Percentiles rank a stretch among this genome's conserved stretches.
phyloP scores from a whole-genome alignment of 1,140 invertebrate species.

The Lamellibrachia luymesi region DNA sequence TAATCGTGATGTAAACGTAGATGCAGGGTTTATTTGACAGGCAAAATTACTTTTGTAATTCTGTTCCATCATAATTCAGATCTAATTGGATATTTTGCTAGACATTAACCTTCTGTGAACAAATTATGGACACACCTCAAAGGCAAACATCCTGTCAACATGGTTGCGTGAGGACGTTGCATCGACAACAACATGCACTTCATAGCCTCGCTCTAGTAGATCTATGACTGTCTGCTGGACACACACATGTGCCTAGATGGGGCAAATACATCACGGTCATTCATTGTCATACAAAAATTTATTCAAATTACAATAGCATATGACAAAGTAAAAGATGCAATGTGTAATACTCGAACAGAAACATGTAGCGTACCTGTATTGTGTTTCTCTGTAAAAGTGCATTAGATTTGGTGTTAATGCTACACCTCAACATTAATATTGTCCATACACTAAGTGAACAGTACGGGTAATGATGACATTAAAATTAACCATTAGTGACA shows the following conservation, averaged over 20 bases:
- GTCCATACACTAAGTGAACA: no score
- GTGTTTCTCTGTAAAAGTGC: background rate
- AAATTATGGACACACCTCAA: slow-evolving; percentile 66
- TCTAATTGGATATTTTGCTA: no score
- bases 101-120: no score
- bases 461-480: no score
- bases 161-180: slow-evolving; percentile 71
- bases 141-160: slow-evolving; percentile 57
- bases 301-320: background rate
- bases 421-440: no score
- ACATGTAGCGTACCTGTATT: background rate
- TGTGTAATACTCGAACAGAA: no score
- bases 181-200: slow-evolving; percentile 84
- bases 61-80: no score
- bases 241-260: slow-evolving; percentile 74
- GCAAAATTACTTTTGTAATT: background rate
- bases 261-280: no score
- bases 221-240: slow-evolving; percentile 86
- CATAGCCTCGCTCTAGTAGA: slow-evolving; percentile 65
- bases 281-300: background rate
- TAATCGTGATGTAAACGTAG: background rate
- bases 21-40: background rate
- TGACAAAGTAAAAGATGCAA: background rate
- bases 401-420: no score
- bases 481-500: no score